Evolutionary conservation across 2,113 vertebrate species (phyloP).

Genomic region (Daubentonia madagascariensis): DNA sequence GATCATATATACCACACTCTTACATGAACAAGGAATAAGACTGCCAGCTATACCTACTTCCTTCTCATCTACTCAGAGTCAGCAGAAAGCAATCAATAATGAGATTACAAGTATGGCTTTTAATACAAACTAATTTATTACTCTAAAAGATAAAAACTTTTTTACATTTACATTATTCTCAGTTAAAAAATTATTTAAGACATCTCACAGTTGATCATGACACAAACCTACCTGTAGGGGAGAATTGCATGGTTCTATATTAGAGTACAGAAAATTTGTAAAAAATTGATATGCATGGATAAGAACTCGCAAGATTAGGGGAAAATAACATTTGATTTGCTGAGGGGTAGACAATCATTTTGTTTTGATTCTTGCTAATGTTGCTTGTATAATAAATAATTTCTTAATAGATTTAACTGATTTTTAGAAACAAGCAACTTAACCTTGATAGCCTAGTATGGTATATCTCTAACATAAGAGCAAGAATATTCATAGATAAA

Average conservation of each 20-base stretch:
- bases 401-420: constrained; percentile 13
- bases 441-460: constrained; percentile 18
- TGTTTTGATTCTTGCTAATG: constrained; percentile 44
- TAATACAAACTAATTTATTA: constrained; percentile 28
- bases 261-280: neutral
- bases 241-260: neutral
- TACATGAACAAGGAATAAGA: constrained; percentile 24
- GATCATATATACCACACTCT: neutral
- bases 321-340: neutral
- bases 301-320: neutral
- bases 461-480: constrained; percentile 14
- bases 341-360: neutral
- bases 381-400: neutral
- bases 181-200: constrained; percentile 49
- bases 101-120: neutral
- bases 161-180: neutral
- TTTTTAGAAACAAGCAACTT: constrained; percentile 32
- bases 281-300: neutral
- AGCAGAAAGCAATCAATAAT: constrained; percentile 13
- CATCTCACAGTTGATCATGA: neutral
- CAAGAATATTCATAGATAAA: constrained; percentile 13
- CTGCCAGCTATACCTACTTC: neutral
- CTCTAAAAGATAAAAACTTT: neutral
- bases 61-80: neutral
- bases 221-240: neutral